A percentile compares a stretch with the other conserved stretches of the same genome.
Evolutionary conservation across 2,113 vertebrate genomes (phyloP).

Genomic region (Scytalopus superciliaris): DNA sequence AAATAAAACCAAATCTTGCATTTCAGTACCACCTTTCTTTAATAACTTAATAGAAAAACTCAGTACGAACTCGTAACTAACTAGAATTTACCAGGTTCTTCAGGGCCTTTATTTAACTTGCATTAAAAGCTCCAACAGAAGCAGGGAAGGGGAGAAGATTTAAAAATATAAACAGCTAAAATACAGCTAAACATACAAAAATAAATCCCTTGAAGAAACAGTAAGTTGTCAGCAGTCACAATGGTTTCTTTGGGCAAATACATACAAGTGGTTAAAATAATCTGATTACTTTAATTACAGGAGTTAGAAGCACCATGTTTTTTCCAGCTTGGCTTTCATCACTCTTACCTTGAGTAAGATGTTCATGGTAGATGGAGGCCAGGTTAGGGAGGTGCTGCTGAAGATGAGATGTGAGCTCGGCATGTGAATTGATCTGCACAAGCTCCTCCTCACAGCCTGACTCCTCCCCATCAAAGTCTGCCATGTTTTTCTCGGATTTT

Average conservation of each 20-base stretch:
- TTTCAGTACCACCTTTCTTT: neutral
- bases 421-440: slow-evolving; percentile 97
- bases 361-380: slow-evolving; percentile 98
- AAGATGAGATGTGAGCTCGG: slow-evolving; percentile 96
- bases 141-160: neutral
- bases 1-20: neutral
- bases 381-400: slow-evolving; percentile 98
- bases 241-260: neutral
- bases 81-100: neutral
- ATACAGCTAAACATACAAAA: neutral
- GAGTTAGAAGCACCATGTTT: neutral
- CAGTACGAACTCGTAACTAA: too few relatives aligned
- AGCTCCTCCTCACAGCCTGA: slow-evolving; percentile 98
- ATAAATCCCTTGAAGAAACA: neutral
- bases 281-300: neutral
- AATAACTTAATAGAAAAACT: neutral
- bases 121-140: neutral
- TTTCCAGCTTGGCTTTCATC: neutral
- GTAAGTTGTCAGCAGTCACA: neutral
- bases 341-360: slow-evolving; percentile 91
- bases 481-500: slow-evolving; percentile 99
- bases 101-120: neutral
- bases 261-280: neutral
- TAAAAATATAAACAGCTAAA: neutral
- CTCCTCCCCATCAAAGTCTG: slow-evolving; percentile 98